Percentiles rank a stretch among this genome's conserved stretches.
Evolutionary conservation across 2,113 vertebrate genomes (phyloP).

Genomic region (Xiphophorus couchianus): DNA sequence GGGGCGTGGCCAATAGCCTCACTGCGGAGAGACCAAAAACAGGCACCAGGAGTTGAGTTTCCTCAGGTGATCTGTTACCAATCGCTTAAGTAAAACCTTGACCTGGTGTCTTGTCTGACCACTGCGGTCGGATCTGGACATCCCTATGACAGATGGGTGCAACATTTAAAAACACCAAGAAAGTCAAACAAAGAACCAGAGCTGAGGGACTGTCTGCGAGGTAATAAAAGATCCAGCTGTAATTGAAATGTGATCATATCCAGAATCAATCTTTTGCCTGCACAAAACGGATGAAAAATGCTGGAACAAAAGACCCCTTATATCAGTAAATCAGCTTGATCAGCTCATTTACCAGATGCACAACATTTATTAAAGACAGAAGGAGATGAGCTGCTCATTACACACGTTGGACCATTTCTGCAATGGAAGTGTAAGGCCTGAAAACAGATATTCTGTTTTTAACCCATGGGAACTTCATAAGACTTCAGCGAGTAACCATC

Average conservation of each 20-base stretch:
- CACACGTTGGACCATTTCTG: conserved; percentile 32
- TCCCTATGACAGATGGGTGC: neutral
- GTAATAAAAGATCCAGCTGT: conserved; percentile 66
- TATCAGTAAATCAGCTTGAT: conserved; percentile 70
- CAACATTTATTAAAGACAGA: conserved; percentile 58
- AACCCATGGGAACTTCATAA: conserved; percentile 63
- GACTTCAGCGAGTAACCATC: conserved; percentile 68
- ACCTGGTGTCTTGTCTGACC: neutral
- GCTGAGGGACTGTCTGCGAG: conserved; percentile 43
- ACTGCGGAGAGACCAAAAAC: no score
- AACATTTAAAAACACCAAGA: conserved; percentile 20
- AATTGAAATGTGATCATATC: conserved; percentile 70
- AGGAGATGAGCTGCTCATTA: conserved; percentile 41
- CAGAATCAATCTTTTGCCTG: conserved; percentile 73
- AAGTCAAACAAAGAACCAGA: conserved; percentile 16
- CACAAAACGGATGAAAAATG: conserved; percentile 63
- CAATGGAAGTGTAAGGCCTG: conserved; percentile 13
- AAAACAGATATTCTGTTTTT: conserved; percentile 46
- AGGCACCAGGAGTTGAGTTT: no score
- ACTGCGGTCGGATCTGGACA: neutral
- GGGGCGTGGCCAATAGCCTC: no score
- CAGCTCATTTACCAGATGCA: conserved; percentile 64
- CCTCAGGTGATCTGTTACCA: no score
- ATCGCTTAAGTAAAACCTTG: no score
- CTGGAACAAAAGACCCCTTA: conserved; percentile 62